Base-by-base conservation (phyloP, 2,797 vertebrate genomes). In the Mycteria americana region DNA sequence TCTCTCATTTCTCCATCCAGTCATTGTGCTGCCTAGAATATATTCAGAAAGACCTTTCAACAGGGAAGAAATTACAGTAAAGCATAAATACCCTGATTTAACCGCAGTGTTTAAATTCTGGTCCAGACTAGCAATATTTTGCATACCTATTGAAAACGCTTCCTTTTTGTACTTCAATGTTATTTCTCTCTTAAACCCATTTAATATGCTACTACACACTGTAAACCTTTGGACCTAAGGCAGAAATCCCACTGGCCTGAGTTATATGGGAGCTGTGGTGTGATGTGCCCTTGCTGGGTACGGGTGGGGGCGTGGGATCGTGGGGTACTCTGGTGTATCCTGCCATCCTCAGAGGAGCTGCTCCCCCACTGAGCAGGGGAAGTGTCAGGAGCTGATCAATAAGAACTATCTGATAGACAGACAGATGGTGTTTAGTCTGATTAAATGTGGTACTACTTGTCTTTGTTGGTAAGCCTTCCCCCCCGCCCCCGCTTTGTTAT, bases 221-320 rank as follows among this genome's bases (percentile, higher is more conserved):
- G 37, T 45, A 92, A 72, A 69, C 45, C 51, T 69, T 69, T 51
- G 43, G 27, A 62, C 45, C 21, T 64, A 3, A 16, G 41, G 62
- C 60, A 84, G 80, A 78, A 89, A 75, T 70, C 45, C 30, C 45
- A 10, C 57, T 46, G 56, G 4, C 18, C 31, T 65, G 76, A 57
- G 50, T 37, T 56, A 30, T 68, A 2, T 2, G 24, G 62, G 78
- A 74, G 54, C 50, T 88, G 24, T 59, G 46, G 7, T 39, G 18
- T 67, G 54, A 30, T 33, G 54, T 62, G 19, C 24, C 54, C 59
- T 85, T 33, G 11, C 22, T 60, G 46, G 45, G 18, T 46, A 4
- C 0, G 0, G 7, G 0, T 75, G 39, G 45, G 30, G 23, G 27
- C 24, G 2, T 62, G 31, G 68, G 48, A 56, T 53, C 13, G 5